Conservation (phyloP, 2,113 vertebrate species). For the Dromaius novaehollandiae region DNA sequence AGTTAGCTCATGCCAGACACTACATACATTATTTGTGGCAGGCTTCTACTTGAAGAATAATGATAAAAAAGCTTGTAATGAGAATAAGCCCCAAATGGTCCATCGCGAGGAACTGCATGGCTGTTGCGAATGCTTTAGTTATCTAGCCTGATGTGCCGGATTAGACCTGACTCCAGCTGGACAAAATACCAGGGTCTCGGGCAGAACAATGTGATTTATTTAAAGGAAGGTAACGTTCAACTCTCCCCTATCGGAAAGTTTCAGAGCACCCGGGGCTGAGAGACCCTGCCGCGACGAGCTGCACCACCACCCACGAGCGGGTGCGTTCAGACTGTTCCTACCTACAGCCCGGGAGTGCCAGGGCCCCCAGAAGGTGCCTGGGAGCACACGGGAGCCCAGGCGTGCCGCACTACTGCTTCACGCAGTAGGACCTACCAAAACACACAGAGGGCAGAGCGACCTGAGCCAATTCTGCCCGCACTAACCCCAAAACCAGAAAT, state of each 20-base stretch:
- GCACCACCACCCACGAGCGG: not conserved
- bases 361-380: not conserved
- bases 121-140: slow-evolving; percentile 42
- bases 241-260: not conserved
- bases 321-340: not conserved
- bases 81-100: slow-evolving; percentile 57
- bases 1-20: slow-evolving; percentile 72
- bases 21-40: slow-evolving; percentile 73
- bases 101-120: slow-evolving; percentile 33
- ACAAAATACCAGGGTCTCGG: not conserved
- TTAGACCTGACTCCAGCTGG: slow-evolving; percentile 26
- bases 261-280: not conserved
- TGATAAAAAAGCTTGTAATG: slow-evolving; percentile 71
- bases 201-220: slow-evolving; percentile 14
- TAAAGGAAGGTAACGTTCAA: not conserved
- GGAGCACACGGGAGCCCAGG: not conserved
- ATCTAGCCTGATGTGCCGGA: slow-evolving; percentile 53
- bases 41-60: slow-evolving; percentile 73
- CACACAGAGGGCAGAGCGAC: not conserved
- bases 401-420: too few species aligned
- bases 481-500: not conserved
- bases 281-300: not conserved
- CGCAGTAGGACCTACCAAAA: not conserved
- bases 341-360: not conserved
- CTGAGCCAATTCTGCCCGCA: not conserved